These are phyloP conservation scores for Xyrichtys novacula DNA, from an alignment of 2,797 vertebrate genomes.

Conservation along the genomic window DNA sequence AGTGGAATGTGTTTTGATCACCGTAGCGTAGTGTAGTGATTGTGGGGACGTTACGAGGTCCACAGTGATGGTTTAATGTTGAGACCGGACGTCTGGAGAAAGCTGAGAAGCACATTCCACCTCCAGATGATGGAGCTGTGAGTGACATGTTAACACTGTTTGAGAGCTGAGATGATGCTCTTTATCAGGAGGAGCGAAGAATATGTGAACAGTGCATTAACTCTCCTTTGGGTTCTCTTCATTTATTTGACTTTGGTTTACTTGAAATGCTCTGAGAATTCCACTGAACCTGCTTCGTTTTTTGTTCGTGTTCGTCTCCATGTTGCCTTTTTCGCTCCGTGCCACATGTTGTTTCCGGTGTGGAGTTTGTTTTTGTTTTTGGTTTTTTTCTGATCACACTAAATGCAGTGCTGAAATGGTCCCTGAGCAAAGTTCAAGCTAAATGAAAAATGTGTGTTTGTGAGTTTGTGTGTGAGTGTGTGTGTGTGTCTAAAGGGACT, in stretches of 20 bases:
- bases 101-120: constrained; percentile 53
- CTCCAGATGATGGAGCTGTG: constrained; percentile 32
- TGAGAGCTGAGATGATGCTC: constrained; percentile 22
- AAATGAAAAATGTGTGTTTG: constrained; percentile 20
- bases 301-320: constrained; percentile 41
- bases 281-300: constrained; percentile 67
- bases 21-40: constrained; percentile 56
- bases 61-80: no score
- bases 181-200: constrained; percentile 29
- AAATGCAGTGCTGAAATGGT: constrained; percentile 60
- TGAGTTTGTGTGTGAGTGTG: constrained; percentile 15
- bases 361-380: constrained; percentile 15
- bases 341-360: constrained; percentile 26
- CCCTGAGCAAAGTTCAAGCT: constrained; percentile 39
- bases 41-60: constrained; percentile 42
- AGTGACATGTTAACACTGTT: constrained; percentile 29
- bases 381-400: constrained; percentile 35
- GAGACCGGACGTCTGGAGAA: constrained; percentile 33
- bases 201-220: constrained; percentile 62
- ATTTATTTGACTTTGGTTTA: constrained; percentile 61
- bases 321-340: constrained; percentile 55
- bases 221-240: constrained; percentile 50
- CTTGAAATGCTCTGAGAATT: constrained; percentile 74
- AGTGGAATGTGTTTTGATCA: constrained; percentile 65
- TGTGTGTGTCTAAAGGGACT: constrained; percentile 56